phyloP scores from a whole-genome alignment of 2,888 invertebrate genomes.

The Sminthurinus aureus region DNA sequence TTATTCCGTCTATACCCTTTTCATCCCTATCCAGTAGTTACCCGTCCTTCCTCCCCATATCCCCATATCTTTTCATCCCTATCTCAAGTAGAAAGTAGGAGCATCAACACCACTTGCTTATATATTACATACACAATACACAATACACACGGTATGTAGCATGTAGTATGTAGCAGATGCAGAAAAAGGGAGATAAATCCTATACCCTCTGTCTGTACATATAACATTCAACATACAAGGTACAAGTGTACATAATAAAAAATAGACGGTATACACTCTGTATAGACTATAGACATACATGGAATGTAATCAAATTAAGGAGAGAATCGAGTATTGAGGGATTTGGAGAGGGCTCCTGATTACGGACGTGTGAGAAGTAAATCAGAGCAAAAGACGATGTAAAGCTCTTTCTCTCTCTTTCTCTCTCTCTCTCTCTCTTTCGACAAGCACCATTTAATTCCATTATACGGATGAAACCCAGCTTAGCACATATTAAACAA shows the following conservation, averaged over 20 bases:
- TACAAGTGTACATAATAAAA: neutral
- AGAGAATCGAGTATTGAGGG: slow-evolving; percentile 60
- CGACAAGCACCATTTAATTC: slow-evolving; percentile 61
- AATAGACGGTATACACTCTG: neutral
- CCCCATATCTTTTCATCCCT: too few relatives aligned
- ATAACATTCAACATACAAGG: neutral
- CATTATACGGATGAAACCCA: slow-evolving; percentile 60
- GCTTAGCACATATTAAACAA: slow-evolving; percentile 60
- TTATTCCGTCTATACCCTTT: too few relatives aligned
- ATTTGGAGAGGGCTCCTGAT: slow-evolving; percentile 59
- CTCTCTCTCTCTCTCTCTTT: slow-evolving; percentile 11
- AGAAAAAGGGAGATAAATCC: neutral
- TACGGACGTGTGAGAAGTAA: slow-evolving; percentile 55
- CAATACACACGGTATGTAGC: too few relatives aligned
- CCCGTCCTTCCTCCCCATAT: too few relatives aligned
- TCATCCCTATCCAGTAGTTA: too few relatives aligned
- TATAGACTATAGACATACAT: neutral
- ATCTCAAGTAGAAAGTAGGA: too few relatives aligned
- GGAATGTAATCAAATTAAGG: slow-evolving; percentile 60
- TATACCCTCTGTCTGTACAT: slow-evolving; percentile 10
- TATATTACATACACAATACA: too few relatives aligned
- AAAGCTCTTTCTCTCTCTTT: too few relatives aligned
- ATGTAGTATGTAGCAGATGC: too few relatives aligned
- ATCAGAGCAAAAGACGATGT: slow-evolving; percentile 40
- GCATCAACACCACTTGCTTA: too few relatives aligned